These are phyloP conservation scores for Melanerpes formicivorus DNA, from an alignment of 2,113 vertebrate species.

Conservation along the genomic window DNA sequence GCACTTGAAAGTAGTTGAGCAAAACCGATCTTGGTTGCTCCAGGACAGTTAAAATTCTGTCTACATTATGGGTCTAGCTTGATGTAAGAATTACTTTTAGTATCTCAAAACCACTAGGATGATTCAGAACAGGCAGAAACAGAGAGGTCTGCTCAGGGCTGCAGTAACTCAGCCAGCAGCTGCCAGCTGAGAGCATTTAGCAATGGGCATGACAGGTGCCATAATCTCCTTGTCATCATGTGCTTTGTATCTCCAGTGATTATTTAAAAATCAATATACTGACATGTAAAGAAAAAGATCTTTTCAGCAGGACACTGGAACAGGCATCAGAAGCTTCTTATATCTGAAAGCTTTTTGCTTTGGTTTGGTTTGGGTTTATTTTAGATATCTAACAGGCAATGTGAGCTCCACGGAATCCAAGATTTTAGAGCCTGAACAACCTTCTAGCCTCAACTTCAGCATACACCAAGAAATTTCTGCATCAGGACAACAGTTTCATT, in stretches of 20 bases:
- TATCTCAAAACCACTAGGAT: neutral
- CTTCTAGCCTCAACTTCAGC: neutral
- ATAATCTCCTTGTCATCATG: neutral
- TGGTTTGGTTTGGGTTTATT: neutral
- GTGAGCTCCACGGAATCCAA: neutral
- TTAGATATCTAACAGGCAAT: neutral
- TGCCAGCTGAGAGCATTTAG: neutral
- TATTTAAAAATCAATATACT: constrained; percentile 6
- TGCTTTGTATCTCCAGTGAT: neutral
- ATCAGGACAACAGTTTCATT: neutral
- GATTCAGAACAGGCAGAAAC: neutral
- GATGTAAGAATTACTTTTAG: neutral
- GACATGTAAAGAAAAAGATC: neutral
- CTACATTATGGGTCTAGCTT: neutral
- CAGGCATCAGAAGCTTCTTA: neutral
- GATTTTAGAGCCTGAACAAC: neutral
- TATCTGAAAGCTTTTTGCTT: neutral
- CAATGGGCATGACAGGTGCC: neutral
- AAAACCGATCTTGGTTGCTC: neutral
- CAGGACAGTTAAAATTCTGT: neutral
- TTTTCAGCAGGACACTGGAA: neutral
- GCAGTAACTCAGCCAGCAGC: neutral
- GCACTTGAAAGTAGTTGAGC: neutral
- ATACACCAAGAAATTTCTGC: neutral
- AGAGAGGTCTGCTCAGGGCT: neutral